A percentile compares a stretch with the other conserved stretches of the same genome.
Evolutionary conservation across 2,113 vertebrate genomes (phyloP).

Genomic region (Trichomycterus rosablanca): DNA sequence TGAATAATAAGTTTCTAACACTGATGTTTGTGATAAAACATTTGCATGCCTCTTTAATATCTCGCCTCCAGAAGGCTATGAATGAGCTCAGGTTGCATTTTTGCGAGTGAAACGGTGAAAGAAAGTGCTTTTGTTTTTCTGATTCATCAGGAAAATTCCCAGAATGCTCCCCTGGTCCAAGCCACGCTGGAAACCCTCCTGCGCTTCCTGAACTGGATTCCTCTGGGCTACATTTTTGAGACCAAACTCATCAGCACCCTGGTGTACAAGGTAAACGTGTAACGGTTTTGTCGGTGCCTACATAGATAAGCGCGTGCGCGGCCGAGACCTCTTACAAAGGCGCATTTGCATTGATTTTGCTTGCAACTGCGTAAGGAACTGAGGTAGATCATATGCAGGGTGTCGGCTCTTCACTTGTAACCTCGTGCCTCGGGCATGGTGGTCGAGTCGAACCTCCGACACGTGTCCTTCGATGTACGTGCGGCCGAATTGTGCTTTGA

Average conservation of each 20-base stretch:
- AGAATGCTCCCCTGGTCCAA: constrained; percentile 92
- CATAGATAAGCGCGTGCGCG: not conserved
- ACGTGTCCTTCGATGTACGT: too few species aligned
- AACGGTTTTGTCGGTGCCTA: too few species aligned
- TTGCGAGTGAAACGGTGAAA: too few species aligned
- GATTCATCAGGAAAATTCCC: constrained; percentile 86
- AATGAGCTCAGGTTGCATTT: too few species aligned
- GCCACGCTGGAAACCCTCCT: constrained; percentile 92
- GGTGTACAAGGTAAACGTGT: constrained; percentile 84
- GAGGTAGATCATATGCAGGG: constrained; percentile 35
- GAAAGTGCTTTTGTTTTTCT: too few species aligned
- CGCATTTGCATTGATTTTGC: constrained; percentile 43
- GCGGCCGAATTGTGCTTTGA: too few species aligned
- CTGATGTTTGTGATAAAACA: not conserved
- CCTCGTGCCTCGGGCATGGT: constrained; percentile 11
- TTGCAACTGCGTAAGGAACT: constrained; percentile 46
- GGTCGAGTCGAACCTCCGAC: constrained; percentile 21
- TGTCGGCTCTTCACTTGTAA: constrained; percentile 1
- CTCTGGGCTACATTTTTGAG: constrained; percentile 95
- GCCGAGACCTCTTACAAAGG: constrained; percentile 44
- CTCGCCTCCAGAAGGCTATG: too few species aligned
- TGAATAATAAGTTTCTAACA: not conserved
- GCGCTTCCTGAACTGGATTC: constrained; percentile 96
- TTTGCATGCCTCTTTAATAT: too few species aligned
- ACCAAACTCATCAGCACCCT: constrained; percentile 95